phyloP scores from a whole-genome alignment of 30 jellyfish, hydroid and myxozoan species.

The Hydractinia echinata region DNA sequence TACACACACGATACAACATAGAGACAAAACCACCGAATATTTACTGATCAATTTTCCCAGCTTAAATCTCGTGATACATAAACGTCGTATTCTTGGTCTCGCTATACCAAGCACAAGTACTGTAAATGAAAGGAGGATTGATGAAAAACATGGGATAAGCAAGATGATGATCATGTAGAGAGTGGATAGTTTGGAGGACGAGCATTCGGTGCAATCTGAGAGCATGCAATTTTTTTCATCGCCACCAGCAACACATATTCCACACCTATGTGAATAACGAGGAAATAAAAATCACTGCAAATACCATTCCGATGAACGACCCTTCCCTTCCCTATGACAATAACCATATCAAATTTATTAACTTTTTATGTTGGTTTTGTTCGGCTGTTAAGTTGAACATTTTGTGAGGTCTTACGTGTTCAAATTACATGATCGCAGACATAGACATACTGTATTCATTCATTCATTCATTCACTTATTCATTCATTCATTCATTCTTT shows the following conservation, averaged over 20 bases:
- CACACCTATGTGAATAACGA: conserved; percentile 40
- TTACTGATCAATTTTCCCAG: conserved; percentile 21
- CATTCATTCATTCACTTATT: too few species aligned
- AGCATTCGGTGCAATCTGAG: conserved; percentile 51
- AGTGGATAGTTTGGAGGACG: conserved; percentile 38
- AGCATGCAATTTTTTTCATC: conserved; percentile 44
- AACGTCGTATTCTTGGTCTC: conserved; percentile 16
- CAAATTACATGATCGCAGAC: too few species aligned
- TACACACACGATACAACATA: conserved; percentile 17
- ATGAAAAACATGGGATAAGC: not conserved
- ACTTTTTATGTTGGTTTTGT: too few species aligned
- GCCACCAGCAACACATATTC: conserved; percentile 60
- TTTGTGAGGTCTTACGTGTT: too few species aligned
- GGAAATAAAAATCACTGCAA: too few species aligned
- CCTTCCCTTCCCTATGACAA: too few species aligned
- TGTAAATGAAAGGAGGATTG: conserved; percentile 14
- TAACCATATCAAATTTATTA: too few species aligned
- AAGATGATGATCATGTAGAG: conserved; percentile 24
- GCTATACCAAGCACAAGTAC: not conserved
- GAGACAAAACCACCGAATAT: conserved; percentile 11
- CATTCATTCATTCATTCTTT: too few species aligned
- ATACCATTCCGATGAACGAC: too few species aligned
- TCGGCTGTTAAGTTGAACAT: too few species aligned
- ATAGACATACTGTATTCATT: too few species aligned
- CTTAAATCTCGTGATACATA: conserved; percentile 27